These are phyloP conservation scores for Melospiza georgiana DNA, from an alignment of 2,113 vertebrate species.

Conservation along the genomic window DNA sequence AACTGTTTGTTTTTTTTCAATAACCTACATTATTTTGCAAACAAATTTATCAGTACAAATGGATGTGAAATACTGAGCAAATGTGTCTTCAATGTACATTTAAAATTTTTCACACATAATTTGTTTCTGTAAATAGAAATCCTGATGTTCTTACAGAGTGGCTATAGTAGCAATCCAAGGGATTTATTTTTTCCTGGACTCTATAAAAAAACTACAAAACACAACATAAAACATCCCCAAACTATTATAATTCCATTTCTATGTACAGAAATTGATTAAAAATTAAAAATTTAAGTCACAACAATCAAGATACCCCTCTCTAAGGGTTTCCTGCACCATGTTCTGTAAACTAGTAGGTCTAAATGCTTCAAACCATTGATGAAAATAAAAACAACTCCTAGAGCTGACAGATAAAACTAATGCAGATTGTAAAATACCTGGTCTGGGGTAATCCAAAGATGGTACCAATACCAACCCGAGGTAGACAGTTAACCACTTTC, in stretches of 20 bases:
- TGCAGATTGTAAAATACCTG: slow-evolving; percentile 76
- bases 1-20: background rate
- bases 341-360: background rate
- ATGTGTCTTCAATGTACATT: background rate
- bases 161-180: background rate
- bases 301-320: background rate
- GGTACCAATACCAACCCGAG: slow-evolving; percentile 95
- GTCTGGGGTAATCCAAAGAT: slow-evolving; percentile 95
- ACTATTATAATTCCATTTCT: background rate
- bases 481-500: slow-evolving; percentile 94
- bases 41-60: background rate
- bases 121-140: background rate
- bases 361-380: background rate
- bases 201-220: background rate
- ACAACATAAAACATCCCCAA: background rate
- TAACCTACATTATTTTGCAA: background rate
- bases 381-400: background rate
- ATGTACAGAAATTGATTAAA: background rate
- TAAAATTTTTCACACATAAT: background rate
- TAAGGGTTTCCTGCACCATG: background rate
- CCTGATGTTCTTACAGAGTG: background rate
- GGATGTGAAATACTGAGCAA: background rate
- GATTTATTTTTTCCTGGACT: background rate
- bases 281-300: background rate
- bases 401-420: background rate